Evolutionary conservation across 2,797 vertebrate genomes (phyloP), one percentile per base, ranked within the genome.

Genomic region (Astyanax mexicanus): DNA sequence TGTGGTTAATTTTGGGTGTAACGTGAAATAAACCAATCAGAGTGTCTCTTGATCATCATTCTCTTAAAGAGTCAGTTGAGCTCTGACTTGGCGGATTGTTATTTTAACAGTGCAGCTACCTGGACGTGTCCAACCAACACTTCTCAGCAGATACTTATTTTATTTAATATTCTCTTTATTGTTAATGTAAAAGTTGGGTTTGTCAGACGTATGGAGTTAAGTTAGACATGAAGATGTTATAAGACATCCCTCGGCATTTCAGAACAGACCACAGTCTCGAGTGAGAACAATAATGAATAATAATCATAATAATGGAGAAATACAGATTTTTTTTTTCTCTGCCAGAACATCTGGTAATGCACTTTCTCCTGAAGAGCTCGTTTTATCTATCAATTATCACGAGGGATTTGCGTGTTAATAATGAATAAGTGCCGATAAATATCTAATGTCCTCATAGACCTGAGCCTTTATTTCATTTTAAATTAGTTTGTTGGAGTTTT

Each of bases 401-500:
- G 84, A 81, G 69, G 86, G 80, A 87, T 85, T 83, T 84, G 77
- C 75, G 17, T 87, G 88, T 91, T 89, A 91, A 91, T 92, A 90
- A 92, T 90, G 86, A 89, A 91, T 90, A 86, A 85, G 80, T 64
- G 83, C 86, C 88, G 85, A 90, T 89, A 89, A 80, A 91, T 91
- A 90, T 87, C 85, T 88, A 87, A 91, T 92, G 87, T 86, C 81
- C 85, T 90, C 83, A 86, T 81, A 87, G 86, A 87, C 84, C 85
- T 75, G 61, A 51, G 77, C 70, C 72, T 74, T 66, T 71, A 80
- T 71, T 79, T 81, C 12, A 10, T 81, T 86, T 86, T 67, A 87
- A 87, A 92, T 90, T 86, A 87, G 87, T 91, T 92, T 90, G 88
- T 87, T 82, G 82, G 84, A 85, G 81, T 60, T 60, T 60, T 32